A percentile compares a stretch with the other conserved stretches of the same genome.
Conservation (phyloP, 2,797 vertebrate species). For the Gymnothorax reevesii region DNA sequence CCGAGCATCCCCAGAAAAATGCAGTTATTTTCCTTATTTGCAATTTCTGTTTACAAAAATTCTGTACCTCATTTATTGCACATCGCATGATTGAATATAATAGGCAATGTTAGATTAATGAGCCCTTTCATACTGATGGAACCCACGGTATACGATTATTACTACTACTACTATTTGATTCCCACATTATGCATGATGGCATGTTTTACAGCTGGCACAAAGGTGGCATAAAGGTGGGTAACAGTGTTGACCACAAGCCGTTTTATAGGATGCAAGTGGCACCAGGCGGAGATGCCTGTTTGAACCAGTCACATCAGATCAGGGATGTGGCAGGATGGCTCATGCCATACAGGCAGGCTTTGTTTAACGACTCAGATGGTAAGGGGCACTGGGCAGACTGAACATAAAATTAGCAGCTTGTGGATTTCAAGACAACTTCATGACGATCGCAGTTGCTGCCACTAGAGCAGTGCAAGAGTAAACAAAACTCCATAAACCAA, state of each 20-base stretch:
- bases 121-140: neutral
- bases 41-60: neutral
- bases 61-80: neutral
- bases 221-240: neutral
- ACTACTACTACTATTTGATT: neutral
- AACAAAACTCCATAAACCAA: neutral
- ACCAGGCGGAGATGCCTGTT: neutral
- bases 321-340: neutral
- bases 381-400: neutral
- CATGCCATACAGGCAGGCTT: neutral
- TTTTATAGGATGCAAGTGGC: neutral
- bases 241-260: neutral
- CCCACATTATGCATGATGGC: neutral
- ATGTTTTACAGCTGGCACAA: neutral
- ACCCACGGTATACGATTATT: neutral
- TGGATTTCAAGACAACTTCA: neutral
- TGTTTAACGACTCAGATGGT: neutral
- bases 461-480: neutral
- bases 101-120: neutral
- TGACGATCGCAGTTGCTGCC: neutral
- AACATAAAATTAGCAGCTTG: neutral
- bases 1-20: neutral
- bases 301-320: neutral
- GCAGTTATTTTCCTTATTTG: neutral
- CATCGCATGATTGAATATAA: neutral